Percentiles rank a stretch among this genome's conserved stretches.
Conservation (phyloP, 2,888 invertebrate species). For the Panzeria rudis region DNA sequence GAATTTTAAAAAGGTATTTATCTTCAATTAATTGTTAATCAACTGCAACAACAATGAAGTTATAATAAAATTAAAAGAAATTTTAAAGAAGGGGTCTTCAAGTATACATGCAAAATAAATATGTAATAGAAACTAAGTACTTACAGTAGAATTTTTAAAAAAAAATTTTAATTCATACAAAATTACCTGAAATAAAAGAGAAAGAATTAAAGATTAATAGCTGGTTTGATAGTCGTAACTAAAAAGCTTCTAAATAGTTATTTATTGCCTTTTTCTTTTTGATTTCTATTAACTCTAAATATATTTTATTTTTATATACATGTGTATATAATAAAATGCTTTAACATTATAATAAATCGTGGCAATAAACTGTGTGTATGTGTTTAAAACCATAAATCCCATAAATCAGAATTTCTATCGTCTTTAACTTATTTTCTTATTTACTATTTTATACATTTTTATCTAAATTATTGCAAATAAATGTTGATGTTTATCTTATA, state of each 20-base stretch:
- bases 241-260: not conserved
- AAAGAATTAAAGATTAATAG: not conserved
- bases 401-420: constrained; percentile 46
- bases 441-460: constrained; percentile 8
- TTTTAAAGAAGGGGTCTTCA: not conserved
- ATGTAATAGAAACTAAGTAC: not conserved
- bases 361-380: not conserved
- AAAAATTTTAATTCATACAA: not conserved
- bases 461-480: constrained; percentile 54
- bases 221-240: not conserved
- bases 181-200: constrained; percentile 32
- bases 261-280: not conserved
- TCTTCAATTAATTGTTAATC: constrained; percentile 65
- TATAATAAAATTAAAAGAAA: constrained; percentile 21
- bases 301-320: not conserved
- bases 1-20: constrained; percentile 70
- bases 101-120: not conserved
- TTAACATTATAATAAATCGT: not conserved
- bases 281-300: not conserved
- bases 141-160: not conserved
- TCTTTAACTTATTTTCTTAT: constrained; percentile 25
- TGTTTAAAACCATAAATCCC: not conserved
- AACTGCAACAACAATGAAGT: constrained; percentile 42
- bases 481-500: constrained; percentile 38
- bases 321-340: too few relatives aligned